Base-by-base conservation (phyloP, 2,888 invertebrate genomes). In the Lepidocyrtinus sp. region DNA sequence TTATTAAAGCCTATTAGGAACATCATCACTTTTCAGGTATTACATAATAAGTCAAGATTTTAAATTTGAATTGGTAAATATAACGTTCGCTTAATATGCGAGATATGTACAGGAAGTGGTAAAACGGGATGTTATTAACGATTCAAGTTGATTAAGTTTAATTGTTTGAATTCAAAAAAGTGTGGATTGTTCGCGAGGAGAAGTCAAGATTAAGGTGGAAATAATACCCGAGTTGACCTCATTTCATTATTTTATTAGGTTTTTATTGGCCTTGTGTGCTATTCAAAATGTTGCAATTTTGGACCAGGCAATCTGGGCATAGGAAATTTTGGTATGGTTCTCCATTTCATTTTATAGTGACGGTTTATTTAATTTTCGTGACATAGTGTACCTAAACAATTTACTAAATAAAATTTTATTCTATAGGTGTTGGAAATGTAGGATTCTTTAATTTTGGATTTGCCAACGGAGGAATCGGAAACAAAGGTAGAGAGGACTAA, bases 291-390 rank as follows among this genome's bases (percentile, higher is more conserved):
- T 17, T 82, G 82, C 50, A 82, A 82, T 65, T 82, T 82, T 45
- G 82, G 82, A 21, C 67, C 75, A 17, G 82, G 73, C 22, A 82
- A 82, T 24, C 55, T 82, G 17, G 82, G 82, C 17, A 17, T 82
- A 5, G 26, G 69, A 5, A 82, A 82, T 69, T 82, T 79, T 50
- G 82, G 82, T 71, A 63, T 72, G 22, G 26, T n/a, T n/a, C n/a
- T 55, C 5, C 24, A 61, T 61, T 12, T 5, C n/a, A 50, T n/a
- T 55, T 55, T 55, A 55, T n/a, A 45, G 5, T 22, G 7, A 24
- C 15, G 50, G 22, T 45, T 45, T 36, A 12, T 68, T 46, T 1
- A 7, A 68, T 68, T 22, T 45, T 9, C 5, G 9, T 27, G 27
- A n/a, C n/a, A 65, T 12, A n/a, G 9, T n/a, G 45, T 45, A 67